Conservation (phyloP, 1,140 invertebrate species). For the Leptinotarsa texana region DNA sequence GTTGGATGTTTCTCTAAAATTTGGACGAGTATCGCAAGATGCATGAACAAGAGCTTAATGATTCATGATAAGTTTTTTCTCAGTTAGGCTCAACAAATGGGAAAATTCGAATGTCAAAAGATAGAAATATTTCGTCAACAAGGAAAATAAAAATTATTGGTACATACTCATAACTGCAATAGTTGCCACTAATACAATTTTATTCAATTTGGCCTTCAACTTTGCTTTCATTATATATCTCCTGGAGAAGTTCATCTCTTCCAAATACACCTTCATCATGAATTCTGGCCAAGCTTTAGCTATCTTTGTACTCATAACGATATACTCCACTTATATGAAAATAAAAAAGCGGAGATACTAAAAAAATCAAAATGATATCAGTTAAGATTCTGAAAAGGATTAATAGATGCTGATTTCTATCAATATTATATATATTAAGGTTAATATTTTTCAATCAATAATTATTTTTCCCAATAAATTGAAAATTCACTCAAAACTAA, state of each 20-base stretch:
- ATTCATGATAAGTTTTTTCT: too few relatives aligned
- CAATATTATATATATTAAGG: too few relatives aligned
- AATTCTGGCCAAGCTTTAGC: constrained; percentile 9
- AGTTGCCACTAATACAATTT: neutral
- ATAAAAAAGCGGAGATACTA: constrained; percentile 17
- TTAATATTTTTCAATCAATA: too few relatives aligned
- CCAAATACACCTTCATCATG: neutral
- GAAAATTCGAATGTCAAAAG: too few relatives aligned
- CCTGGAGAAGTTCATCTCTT: neutral
- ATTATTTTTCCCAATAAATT: too few relatives aligned
- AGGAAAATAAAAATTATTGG: neutral
- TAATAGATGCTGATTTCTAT: too few relatives aligned
- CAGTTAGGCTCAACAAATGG: too few relatives aligned
- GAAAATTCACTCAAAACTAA: too few relatives aligned
- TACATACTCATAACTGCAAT: neutral
- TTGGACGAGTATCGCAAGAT: too few relatives aligned
- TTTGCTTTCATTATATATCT: neutral
- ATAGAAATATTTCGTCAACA: too few relatives aligned
- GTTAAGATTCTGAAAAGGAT: neutral
- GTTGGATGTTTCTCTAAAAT: too few relatives aligned
- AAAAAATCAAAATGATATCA: neutral
- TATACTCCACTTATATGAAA: constrained; percentile 10
- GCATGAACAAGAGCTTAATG: too few relatives aligned
- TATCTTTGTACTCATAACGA: neutral
- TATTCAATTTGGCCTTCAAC: neutral